phyloP scores from a whole-genome alignment of 2,113 vertebrate species.

The Bubo blakistoni region DNA sequence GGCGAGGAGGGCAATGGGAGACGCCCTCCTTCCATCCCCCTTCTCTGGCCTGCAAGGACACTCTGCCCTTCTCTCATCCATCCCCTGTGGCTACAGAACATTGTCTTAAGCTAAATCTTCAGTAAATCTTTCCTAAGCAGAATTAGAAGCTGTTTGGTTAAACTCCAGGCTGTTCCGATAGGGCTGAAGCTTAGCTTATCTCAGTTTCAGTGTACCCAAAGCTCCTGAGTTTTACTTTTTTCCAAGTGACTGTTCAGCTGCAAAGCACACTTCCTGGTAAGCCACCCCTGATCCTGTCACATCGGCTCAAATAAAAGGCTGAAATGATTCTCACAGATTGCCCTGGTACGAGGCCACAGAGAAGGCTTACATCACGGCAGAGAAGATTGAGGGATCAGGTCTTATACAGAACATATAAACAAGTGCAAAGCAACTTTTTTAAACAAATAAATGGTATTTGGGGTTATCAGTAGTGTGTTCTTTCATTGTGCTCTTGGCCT shows the following conservation, averaged over 20 bases:
- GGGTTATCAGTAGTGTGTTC: not conserved
- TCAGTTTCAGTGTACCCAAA: not conserved
- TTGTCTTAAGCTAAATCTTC: conserved; percentile 36
- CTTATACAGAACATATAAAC: not conserved
- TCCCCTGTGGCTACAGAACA: not conserved
- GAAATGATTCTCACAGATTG: not conserved
- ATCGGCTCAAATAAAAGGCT: not conserved
- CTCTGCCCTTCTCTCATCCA: not conserved
- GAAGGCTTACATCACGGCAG: not conserved
- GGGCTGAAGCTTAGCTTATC: not conserved
- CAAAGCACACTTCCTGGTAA: not conserved
- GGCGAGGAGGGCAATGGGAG: not conserved
- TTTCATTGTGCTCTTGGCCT: not conserved
- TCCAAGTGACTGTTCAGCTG: not conserved
- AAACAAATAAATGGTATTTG: not conserved
- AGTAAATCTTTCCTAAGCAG: conserved; percentile 14
- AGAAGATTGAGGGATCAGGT: not conserved
- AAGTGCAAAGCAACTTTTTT: not conserved
- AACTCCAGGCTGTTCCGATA: not conserved
- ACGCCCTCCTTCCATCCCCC: not conserved
- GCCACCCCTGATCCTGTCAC: not conserved
- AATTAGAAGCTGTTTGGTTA: conserved; percentile 2
- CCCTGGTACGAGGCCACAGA: not conserved
- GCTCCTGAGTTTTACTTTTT: not conserved
- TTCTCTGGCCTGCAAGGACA: conserved; percentile 6